Evolutionary conservation across 2,797 vertebrate species (phyloP).

Genomic region (Spea hammondii): DNA sequence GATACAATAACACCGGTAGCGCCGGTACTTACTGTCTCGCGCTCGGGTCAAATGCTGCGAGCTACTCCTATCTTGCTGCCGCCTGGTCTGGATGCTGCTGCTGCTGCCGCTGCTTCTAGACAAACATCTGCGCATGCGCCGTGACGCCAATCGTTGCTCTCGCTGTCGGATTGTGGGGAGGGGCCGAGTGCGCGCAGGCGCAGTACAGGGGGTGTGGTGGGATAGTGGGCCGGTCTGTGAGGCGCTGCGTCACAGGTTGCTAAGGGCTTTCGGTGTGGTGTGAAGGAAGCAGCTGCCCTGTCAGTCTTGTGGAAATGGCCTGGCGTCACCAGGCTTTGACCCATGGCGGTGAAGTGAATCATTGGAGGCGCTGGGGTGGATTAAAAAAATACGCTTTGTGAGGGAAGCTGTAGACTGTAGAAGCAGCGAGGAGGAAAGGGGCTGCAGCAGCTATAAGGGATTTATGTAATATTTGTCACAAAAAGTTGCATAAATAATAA

Average conservation of each 20-base stretch:
- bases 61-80: slow-evolving; percentile 10
- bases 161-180: background rate
- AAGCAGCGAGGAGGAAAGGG: too few species aligned
- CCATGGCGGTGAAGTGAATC: background rate
- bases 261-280: slow-evolving; percentile 17
- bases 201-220: slow-evolving; percentile 6
- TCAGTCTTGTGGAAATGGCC: slow-evolving; percentile 5
- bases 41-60: background rate
- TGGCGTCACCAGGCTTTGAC: background rate
- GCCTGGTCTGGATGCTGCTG: background rate
- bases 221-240: background rate
- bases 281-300: slow-evolving; percentile 40
- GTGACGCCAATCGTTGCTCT: background rate
- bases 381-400: too few species aligned
- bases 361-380: too few species aligned
- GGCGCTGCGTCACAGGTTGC: slow-evolving; percentile 35
- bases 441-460: too few species aligned
- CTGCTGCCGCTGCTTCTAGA: slow-evolving; percentile 4
- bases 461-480: too few species aligned
- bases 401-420: too few species aligned
- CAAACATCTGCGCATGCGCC: slow-evolving; percentile 17
- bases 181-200: slow-evolving; percentile 8
- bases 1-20: background rate
- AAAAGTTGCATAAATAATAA: too few species aligned
- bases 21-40: slow-evolving; percentile 24